Evolutionary conservation across 1,140 invertebrate genomes (phyloP).

Genomic region (Tetranychus cinnabarinus): DNA sequence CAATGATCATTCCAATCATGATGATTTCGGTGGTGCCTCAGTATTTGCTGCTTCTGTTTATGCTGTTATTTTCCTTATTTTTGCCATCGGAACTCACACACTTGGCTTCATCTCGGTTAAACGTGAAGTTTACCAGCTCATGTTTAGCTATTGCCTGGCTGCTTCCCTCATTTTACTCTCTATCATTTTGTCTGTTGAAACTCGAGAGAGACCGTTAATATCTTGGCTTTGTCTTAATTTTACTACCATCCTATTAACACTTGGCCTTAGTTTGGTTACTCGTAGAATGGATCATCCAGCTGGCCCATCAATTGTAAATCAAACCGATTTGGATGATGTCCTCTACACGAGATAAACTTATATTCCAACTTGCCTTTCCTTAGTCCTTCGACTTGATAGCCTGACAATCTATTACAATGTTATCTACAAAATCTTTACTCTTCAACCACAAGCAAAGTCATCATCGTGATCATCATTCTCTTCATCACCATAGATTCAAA

Average conservation of each 20-base stretch:
- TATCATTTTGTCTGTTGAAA: neutral
- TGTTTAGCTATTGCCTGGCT: neutral
- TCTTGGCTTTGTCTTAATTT: neutral
- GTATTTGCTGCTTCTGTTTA: neutral
- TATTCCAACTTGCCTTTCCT: neutral
- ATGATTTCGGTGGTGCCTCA: neutral
- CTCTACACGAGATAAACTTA: neutral
- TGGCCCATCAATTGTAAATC: neutral
- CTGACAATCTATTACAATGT: too few relatives aligned
- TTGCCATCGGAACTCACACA: neutral
- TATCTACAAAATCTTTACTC: too few relatives aligned
- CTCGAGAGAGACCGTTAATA: neutral
- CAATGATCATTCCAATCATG: neutral
- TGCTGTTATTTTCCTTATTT: neutral
- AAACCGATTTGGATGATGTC: neutral
- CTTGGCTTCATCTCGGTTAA: neutral
- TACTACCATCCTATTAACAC: neutral
- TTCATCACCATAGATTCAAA: too few relatives aligned
- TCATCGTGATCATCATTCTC: too few relatives aligned
- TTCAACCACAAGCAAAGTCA: too few relatives aligned
- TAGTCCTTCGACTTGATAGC: too few relatives aligned
- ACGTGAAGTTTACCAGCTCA: neutral
- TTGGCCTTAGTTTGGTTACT: neutral
- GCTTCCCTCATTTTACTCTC: neutral
- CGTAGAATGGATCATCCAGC: neutral